Conservation (phyloP, 35 echinoderm and acorn worm species). For the Diadema setosum region DNA sequence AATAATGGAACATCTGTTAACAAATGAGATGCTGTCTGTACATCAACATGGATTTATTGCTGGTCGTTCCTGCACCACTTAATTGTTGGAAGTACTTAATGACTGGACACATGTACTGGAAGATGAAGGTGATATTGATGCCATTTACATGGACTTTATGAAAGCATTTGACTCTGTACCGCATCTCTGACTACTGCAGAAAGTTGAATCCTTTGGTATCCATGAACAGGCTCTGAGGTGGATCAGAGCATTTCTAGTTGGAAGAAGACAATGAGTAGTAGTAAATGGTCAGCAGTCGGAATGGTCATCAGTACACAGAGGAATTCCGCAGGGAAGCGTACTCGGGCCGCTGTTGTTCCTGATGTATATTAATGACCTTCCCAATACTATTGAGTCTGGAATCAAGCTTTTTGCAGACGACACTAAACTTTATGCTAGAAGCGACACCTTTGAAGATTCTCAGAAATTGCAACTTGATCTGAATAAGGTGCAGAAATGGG, state of each 20-base stretch:
- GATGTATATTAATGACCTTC: neutral
- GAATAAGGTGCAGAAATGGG: neutral
- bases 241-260: neutral
- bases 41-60: conserved; percentile 32
- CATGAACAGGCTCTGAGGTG: neutral
- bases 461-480: neutral
- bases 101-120: neutral
- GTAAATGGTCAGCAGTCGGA: neutral
- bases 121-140: neutral
- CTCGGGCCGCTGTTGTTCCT: conserved; percentile 8
- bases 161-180: conserved; percentile 18
- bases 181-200: neutral
- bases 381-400: neutral
- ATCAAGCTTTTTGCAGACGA: neutral
- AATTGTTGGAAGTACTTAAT: neutral
- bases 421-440: neutral
- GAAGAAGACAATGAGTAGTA: neutral
- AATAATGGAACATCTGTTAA: neutral
- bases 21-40: neutral
- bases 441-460: neutral
- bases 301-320: neutral
- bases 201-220: neutral
- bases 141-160: neutral
- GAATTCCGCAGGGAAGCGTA: conserved; percentile 1
- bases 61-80: neutral